Evolutionary conservation across 2,888 invertebrate species (phyloP).

Genomic region (Sphaeridia pumilis): DNA sequence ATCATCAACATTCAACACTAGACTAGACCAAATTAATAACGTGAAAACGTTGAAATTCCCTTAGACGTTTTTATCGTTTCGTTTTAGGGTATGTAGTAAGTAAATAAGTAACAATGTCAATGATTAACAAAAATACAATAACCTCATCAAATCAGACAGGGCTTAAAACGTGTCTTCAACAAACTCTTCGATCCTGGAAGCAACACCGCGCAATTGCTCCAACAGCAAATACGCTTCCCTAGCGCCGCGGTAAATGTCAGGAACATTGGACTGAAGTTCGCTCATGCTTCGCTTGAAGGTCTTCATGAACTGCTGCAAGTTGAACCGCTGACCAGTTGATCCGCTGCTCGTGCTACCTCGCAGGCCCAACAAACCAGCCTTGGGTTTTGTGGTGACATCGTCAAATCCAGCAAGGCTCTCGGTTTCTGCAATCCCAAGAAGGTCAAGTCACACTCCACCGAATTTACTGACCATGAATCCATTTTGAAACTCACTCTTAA

Average conservation of each 20-base stretch:
- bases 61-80: too few relatives aligned
- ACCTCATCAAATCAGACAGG: background rate
- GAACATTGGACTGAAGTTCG: slow-evolving; percentile 11
- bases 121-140: background rate
- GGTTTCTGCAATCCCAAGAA: slow-evolving; percentile 4
- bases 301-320: slow-evolving; percentile 8
- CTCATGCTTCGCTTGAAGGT: slow-evolving; percentile 12
- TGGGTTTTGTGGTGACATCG: background rate
- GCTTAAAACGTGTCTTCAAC: slow-evolving; percentile 2
- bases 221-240: slow-evolving; percentile 8
- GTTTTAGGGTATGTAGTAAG: too few relatives aligned
- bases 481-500: background rate
- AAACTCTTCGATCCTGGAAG: slow-evolving; percentile 4
- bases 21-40: too few relatives aligned
- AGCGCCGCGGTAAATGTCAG: slow-evolving; percentile 14
- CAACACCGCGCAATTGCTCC: slow-evolving; percentile 2
- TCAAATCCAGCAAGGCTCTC: slow-evolving; percentile 14
- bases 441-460: background rate
- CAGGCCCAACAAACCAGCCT: background rate
- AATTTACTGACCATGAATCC: background rate
- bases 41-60: too few relatives aligned
- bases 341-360: background rate
- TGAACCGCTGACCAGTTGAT: slow-evolving; percentile 3
- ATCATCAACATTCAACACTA: too few relatives aligned
- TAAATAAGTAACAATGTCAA: too few relatives aligned